Conservation (phyloP, 2,888 invertebrate species). For the Diachrysia chrysitis region DNA sequence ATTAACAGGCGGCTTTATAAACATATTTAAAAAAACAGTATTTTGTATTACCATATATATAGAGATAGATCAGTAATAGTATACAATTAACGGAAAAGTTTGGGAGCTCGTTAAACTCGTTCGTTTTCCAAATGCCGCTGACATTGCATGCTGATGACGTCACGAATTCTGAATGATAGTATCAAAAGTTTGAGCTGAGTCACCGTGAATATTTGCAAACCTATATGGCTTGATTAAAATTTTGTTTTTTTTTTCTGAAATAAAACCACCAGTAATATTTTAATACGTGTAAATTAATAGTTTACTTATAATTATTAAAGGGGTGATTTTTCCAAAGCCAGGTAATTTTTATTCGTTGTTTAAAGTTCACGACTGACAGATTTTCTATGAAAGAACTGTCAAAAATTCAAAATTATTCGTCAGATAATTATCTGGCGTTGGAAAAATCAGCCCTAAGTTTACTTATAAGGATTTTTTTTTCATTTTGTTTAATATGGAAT, state of each 20-base stretch:
- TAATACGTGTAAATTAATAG: neutral
- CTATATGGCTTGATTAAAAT: neutral
- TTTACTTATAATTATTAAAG: too few species aligned
- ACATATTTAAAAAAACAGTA: conserved; percentile 25
- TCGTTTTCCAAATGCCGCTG: conserved; percentile 1
- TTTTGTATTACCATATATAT: neutral
- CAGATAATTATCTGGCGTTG: too few species aligned
- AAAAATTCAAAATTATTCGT: too few species aligned
- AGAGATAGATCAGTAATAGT: neutral
- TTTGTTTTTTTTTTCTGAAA: neutral
- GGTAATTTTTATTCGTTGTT: neutral
- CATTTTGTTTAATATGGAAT: too few species aligned
- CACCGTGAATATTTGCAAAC: neutral
- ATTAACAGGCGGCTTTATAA: conserved; percentile 28
- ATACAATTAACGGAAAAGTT: neutral
- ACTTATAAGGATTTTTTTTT: too few species aligned
- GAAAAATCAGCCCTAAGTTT: too few species aligned
- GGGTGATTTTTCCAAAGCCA: too few species aligned
- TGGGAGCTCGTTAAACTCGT: neutral
- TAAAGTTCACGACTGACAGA: too few species aligned
- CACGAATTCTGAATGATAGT: neutral
- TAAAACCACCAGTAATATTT: neutral
- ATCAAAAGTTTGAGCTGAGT: neutral
- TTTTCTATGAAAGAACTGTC: too few species aligned
- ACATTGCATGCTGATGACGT: conserved; percentile 1